These are phyloP conservation scores for Caenorhabditis imperialis DNA, from an alignment of 2,888 invertebrate species.

Conservation along the genomic window DNA sequence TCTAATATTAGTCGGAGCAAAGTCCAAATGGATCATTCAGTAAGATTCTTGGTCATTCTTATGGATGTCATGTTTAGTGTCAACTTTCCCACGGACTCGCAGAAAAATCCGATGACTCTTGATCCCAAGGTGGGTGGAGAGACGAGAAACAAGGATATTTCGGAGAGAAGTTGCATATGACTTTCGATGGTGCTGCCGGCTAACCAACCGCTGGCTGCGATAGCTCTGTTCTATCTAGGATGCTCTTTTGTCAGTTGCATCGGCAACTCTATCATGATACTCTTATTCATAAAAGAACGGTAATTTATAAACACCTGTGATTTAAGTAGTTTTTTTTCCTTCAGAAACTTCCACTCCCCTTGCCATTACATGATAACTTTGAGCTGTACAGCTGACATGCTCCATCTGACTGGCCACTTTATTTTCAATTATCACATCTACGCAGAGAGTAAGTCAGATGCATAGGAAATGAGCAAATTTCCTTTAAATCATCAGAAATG, in stretches of 20 bases:
- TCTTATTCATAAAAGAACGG: constrained; percentile 36
- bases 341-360: constrained; percentile 42
- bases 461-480: no score
- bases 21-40: no score
- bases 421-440: constrained; percentile 41
- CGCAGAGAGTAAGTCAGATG: constrained; percentile 29
- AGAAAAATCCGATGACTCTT: constrained; percentile 6
- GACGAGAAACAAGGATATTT: no score
- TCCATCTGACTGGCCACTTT: constrained; percentile 44
- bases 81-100: constrained; percentile 24
- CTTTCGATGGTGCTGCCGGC: constrained; percentile 21
- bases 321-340: neutral
- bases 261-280: constrained; percentile 49
- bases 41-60: no score
- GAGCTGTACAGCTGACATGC: constrained; percentile 36
- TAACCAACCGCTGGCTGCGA: constrained; percentile 23
- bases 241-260: constrained; percentile 37
- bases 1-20: no score
- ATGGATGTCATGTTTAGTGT: constrained; percentile 34
- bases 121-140: no score
- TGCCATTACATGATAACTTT: constrained; percentile 48
- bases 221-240: constrained; percentile 30
- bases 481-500: constrained; percentile 26
- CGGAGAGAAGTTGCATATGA: neutral
- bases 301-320: neutral